phyloP scores from a whole-genome alignment of 2,888 invertebrate genomes.

The Gasteruption jaculator region DNA sequence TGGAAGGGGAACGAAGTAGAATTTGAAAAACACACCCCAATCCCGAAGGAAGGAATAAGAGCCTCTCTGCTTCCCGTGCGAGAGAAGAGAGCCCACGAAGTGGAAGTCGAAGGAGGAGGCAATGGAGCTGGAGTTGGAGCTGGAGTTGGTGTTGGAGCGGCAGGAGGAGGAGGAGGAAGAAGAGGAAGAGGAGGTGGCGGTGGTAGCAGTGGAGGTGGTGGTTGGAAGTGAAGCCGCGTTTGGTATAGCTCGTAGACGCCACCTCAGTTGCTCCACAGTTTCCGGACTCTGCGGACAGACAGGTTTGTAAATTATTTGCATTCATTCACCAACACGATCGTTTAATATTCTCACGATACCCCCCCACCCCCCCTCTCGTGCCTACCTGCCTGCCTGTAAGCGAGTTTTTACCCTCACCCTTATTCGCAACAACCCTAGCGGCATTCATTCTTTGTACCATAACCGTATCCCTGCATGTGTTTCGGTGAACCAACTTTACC shows the following conservation, averaged over 20 bases:
- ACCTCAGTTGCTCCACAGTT: conserved; percentile 45
- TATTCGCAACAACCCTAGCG: no score
- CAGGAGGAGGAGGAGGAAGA: conserved; percentile 2
- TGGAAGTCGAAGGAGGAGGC: not conserved
- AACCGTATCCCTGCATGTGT: no score
- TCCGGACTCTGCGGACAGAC: conserved; percentile 46
- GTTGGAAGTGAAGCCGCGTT: conserved; percentile 23
- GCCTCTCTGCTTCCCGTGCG: no score
- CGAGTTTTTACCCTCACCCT: no score
- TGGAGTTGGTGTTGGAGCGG: not conserved
- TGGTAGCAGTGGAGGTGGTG: conserved; percentile 31
- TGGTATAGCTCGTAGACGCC: conserved; percentile 29
- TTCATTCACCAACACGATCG: conserved; percentile 36
- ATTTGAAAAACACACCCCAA: no score
- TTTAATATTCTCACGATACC: conserved; percentile 8
- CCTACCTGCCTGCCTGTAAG: conserved; percentile 4
- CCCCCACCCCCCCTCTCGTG: conserved; percentile 1
- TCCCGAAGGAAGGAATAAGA: no score
- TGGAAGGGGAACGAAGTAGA: no score
- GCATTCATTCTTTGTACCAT: no score
- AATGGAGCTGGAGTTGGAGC: not conserved
- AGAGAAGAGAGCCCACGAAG: no score
- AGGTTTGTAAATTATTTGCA: conserved; percentile 39
- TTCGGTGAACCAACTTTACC: no score
- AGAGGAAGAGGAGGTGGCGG: conserved; percentile 22